A percentile compares a stretch with the other conserved stretches of the same genome.
Evolutionary conservation across 1,140 invertebrate species (phyloP).

Genomic region (Bombus superbus): DNA sequence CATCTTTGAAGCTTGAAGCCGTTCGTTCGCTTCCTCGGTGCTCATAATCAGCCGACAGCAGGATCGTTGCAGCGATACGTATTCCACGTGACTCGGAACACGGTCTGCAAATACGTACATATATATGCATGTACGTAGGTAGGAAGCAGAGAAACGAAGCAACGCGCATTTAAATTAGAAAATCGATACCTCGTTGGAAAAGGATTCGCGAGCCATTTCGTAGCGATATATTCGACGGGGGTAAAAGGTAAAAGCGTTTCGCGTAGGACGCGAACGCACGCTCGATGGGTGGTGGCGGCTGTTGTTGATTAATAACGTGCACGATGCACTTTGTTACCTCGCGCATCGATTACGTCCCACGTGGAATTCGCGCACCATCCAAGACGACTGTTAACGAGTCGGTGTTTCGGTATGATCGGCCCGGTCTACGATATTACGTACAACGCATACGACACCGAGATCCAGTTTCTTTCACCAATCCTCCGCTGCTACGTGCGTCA

Average conservation of each 20-base stretch:
- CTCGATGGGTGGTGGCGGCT: slow-evolving; percentile 25
- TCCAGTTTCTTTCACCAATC: background rate
- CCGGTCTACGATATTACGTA: too few species aligned
- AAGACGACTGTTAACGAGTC: background rate
- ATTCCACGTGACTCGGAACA: slow-evolving; percentile 14
- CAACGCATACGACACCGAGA: background rate
- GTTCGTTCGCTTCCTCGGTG: background rate
- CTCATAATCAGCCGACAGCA: slow-evolving; percentile 14
- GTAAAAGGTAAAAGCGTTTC: background rate
- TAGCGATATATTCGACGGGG: background rate
- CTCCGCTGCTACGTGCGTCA: too few species aligned
- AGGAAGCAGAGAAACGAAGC: slow-evolving; percentile 8
- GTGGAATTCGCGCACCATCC: background rate
- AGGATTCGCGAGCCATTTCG: background rate
- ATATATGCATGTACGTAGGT: background rate
- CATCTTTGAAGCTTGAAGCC: slow-evolving; percentile 9
- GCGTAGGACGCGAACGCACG: background rate
- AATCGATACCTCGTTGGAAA: slow-evolving; percentile 19
- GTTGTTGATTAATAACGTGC: slow-evolving; percentile 36
- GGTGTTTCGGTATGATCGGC: background rate
- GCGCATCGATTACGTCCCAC: slow-evolving; percentile 34
- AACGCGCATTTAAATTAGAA: slow-evolving; percentile 35
- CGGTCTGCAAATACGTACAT: background rate
- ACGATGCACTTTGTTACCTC: slow-evolving; percentile 25
- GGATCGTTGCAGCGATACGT: background rate